Evolutionary conservation across 2,888 invertebrate genomes (phyloP), one percentile per base, ranked within the genome.

Genomic region (Conchocele bisecta): DNA sequence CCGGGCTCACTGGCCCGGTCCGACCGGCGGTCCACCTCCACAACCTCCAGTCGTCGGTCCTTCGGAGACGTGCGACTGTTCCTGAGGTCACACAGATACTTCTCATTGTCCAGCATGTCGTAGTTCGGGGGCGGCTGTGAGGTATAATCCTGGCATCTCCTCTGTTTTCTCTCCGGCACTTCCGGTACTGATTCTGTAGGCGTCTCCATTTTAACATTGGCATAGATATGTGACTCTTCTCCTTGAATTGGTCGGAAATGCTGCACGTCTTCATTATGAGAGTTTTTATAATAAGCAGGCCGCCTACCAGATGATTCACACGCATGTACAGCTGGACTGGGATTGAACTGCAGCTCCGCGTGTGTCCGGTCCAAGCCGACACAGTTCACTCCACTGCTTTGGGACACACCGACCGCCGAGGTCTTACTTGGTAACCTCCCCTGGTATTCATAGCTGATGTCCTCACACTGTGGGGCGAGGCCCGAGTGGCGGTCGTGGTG

Each of bases 351-450:
- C 48, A 26, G 56, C 54, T 15, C 50, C 41, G 15, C 61, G 29
- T 33, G 65, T 68, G 37, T 67, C 54, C 24, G 69, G n/a, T 64
- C 70, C 2, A 88, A 67, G 4, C 88, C 90, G 2, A 89, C 72
- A 78, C 88, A 89, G 78, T 90, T 90, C 1, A 90, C 90, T 13
- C 90, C 90, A 75, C 88, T 89, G 60, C 88, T 88, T 4, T 85
- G 68, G 6, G 89, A 89, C 48, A 75, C 75, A 9, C 84, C 84
- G 26, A 79, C 69, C n/a, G 73, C 44, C 7, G 86, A 80, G 53
- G 84, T 78, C 78, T 86, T 88, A 41, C 81, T 83, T 1, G 86
- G 86, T 61, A 89, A 57, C 39, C 81, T 79, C 9, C 89, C 88
- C 26, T 83, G 81, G 68, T 87, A 88, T 58, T 89, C 86, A 57